Evolutionary conservation across 2,797 vertebrate species (phyloP), one percentile per base, ranked within the genome.

Genomic region (Philypnodon macrostomus): DNA sequence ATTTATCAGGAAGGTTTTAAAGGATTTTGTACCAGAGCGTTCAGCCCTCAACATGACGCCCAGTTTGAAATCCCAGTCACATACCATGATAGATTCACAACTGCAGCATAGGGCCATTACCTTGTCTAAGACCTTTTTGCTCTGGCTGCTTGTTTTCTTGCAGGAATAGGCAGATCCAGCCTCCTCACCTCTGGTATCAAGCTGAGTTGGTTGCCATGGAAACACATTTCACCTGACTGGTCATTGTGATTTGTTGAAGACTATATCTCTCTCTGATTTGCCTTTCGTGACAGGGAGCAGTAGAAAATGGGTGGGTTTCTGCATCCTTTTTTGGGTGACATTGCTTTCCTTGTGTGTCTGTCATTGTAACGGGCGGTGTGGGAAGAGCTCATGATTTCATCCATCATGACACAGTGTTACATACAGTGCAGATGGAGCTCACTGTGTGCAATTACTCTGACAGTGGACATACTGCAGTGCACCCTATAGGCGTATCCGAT

Each of bases 381-480:
- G 21, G 63, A 56, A 47, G 66, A 49, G 54, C 45, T 51, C 62
- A 66, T 74, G 68, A 77, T 69, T 32, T 80, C 72, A 83, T 80
- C 36, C 45, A 13, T 31, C 58, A 38, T 80, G 78, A 79, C 74
- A 73, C 38, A 59, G 73, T 31, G 47, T 66, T 41, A 70, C 58
- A 55, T 58, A 56, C 53, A 12, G 68, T 73, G 67, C 82, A 86
- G 81, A 85, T 83, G 81, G 84, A 72, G 68, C 67, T 73, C 79
- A 48, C 79, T 76, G 74, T 58, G 50, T 71, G 84, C 14, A 27
- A n/a, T n/a, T n/a, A n/a, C n/a, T n/a, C n/a, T n/a, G 30, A 61
- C 47, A 23, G 14, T 6, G 42, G 13, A 55, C 46, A 52, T 55
- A 60, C 58, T 19, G 14, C 29, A 49, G 16, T 26, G 49, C 18